Evolutionary conservation across 2,888 invertebrate species (phyloP), one percentile per base, ranked within the genome.

Genomic region (Ochlodes sylvanus): DNA sequence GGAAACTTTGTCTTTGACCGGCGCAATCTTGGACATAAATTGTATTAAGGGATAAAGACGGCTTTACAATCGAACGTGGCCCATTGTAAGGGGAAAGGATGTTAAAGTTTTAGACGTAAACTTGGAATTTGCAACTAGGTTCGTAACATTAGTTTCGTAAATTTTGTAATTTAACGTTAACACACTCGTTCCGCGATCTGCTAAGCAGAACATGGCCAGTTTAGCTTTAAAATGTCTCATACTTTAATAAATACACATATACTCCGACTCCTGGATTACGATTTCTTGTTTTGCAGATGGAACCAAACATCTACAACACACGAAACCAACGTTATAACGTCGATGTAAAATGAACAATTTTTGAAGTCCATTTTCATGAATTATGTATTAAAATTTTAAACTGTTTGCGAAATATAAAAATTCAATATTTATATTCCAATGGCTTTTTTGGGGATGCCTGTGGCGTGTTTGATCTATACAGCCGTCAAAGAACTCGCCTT

Each of bases 1-100:
- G 58, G 57, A 65, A 65, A 65, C 58, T 65, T 21, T 12, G 50
- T 44, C 27, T 56, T 44, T 47, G 64, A 50, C 50, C 50, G 47
- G 44, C 17, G 2, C 17, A 50, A 50, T 50, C 50, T 50, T 50
- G 19, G 50, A 50, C 19, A 50, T 50, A 50, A 50, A 50, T 50
- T 50, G 50, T 50, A 50, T 50, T 50, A 50, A 50, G 19, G 50
- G 19, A 50, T 50, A 50, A 50, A 50, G 19, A 19, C 6, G 50
- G 19, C 4, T 50, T 50, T 12, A 50, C 56, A 56, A 17, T 56
- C 56, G 56, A 34, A 56, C 5, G 27, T 27, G 27, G 15, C 3
- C 1, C 6, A 55, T 27, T 14, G 55, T 6, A 54, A 54, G 6
- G 5, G 44, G 47, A 47, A 47, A 9, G 17, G 38, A 38, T 12